These are phyloP conservation scores for Papilio demoleus DNA, from an alignment of 2,888 invertebrate species.

Conservation along the genomic window DNA sequence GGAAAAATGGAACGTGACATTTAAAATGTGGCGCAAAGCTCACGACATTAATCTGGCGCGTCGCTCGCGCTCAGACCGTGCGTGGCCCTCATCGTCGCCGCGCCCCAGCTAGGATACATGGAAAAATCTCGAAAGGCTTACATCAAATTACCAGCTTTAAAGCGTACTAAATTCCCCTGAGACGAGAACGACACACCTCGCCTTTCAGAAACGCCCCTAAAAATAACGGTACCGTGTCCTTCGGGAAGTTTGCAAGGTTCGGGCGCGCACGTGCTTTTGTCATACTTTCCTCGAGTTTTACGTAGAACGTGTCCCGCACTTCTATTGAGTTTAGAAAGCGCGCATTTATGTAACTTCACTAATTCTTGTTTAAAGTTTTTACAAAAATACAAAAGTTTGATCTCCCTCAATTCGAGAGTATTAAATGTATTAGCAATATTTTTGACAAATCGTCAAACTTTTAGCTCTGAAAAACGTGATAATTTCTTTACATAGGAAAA, in stretches of 20 bases:
- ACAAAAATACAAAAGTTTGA: slow-evolving; percentile 55
- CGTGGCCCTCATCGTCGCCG: slow-evolving; percentile 71
- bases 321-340: slow-evolving; percentile 73
- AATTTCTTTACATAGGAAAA: background rate
- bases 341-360: slow-evolving; percentile 65
- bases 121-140: slow-evolving; percentile 81
- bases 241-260: slow-evolving; percentile 78
- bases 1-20: slow-evolving; percentile 81
- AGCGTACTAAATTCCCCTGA: slow-evolving; percentile 77
- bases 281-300: slow-evolving; percentile 79
- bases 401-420: slow-evolving; percentile 43
- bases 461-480: background rate
- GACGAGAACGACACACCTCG: slow-evolving; percentile 76
- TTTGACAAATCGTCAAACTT: background rate
- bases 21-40: slow-evolving; percentile 80
- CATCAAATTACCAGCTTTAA: slow-evolving; percentile 83
- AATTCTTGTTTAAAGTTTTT: slow-evolving; percentile 69
- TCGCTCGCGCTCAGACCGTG: slow-evolving; percentile 79
- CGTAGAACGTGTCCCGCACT: slow-evolving; percentile 78
- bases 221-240: slow-evolving; percentile 76
- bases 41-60: slow-evolving; percentile 79
- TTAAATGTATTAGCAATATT: slow-evolving; percentile 5
- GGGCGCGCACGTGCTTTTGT: slow-evolving; percentile 79
- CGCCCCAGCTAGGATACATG: slow-evolving; percentile 78
- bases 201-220: slow-evolving; percentile 77